Conservation (phyloP, 2,797 vertebrate genomes). For the Parambassis ranga region DNA sequence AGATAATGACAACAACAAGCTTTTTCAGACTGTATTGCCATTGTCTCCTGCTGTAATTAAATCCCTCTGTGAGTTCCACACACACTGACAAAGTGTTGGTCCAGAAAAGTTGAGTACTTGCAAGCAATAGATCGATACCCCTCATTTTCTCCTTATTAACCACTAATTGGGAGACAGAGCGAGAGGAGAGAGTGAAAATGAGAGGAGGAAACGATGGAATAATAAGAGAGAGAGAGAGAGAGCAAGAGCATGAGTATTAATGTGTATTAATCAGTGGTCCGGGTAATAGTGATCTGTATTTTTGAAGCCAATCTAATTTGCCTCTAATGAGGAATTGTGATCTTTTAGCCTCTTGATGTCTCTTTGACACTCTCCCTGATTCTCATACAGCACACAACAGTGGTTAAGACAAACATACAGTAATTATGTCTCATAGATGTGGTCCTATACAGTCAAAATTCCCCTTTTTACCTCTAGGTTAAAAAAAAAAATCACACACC, state of each 20-base stretch:
- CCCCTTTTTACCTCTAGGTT: no score
- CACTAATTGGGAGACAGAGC: slow-evolving; percentile 70
- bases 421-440: background rate
- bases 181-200: slow-evolving; percentile 41
- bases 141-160: slow-evolving; percentile 73
- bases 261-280: slow-evolving; percentile 70
- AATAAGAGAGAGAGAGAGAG: slow-evolving; percentile 31
- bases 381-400: background rate
- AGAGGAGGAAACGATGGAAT: slow-evolving; percentile 34
- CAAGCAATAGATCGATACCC: slow-evolving; percentile 48
- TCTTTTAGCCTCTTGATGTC: slow-evolving; percentile 56
- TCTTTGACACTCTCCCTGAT: slow-evolving; percentile 1
- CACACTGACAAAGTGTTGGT: slow-evolving; percentile 45
- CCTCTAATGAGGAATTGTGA: slow-evolving; percentile 65
- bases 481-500: no score
- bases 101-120: slow-evolving; percentile 42
- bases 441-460: no score
- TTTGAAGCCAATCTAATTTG: slow-evolving; percentile 70
- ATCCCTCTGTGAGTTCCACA: slow-evolving; percentile 26
- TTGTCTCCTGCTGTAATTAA: slow-evolving; percentile 35
- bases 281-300: slow-evolving; percentile 73
- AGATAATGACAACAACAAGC: background rate
- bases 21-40: background rate
- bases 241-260: slow-evolving; percentile 36
- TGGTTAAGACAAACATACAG: background rate